Percentiles rank a stretch among this genome's conserved stretches.
Evolutionary conservation across 1,140 invertebrate genomes (phyloP).

Genomic region (Caerostris extrusa): DNA sequence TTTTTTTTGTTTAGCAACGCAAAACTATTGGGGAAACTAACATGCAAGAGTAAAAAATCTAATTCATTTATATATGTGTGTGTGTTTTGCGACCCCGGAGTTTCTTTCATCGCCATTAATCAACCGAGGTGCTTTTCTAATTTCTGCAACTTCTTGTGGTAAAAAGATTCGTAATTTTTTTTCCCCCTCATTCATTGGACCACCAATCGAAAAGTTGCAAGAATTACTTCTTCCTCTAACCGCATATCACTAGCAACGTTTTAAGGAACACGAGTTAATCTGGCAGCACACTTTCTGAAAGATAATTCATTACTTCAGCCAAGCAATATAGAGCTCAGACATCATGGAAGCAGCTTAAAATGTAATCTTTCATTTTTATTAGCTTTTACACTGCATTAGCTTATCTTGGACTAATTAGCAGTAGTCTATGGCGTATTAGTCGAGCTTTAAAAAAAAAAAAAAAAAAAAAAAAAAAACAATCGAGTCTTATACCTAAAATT

Average conservation of each 20-base stretch:
- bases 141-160: slow-evolving; percentile 15
- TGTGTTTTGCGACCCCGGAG: background rate
- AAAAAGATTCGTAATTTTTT: background rate
- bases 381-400: background rate
- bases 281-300: background rate
- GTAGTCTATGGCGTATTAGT: background rate
- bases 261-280: slow-evolving; percentile 24
- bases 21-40: slow-evolving; percentile 17
- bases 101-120: slow-evolving; percentile 17
- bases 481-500: background rate
- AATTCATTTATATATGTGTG: background rate
- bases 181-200: background rate
- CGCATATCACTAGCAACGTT: background rate
- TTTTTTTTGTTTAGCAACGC: background rate
- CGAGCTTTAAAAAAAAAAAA: background rate
- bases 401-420: slow-evolving; percentile 34
- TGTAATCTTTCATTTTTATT: slow-evolving; percentile 10
- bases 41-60: background rate
- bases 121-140: slow-evolving; percentile 4
- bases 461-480: background rate
- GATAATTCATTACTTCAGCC: slow-evolving; percentile 8
- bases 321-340: background rate
- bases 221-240: background rate
- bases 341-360: slow-evolving; percentile 14
- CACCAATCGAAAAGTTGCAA: slow-evolving; percentile 19